Conservation (phyloP, 2,888 invertebrate species). For the Cosmorhoe ocellata region DNA sequence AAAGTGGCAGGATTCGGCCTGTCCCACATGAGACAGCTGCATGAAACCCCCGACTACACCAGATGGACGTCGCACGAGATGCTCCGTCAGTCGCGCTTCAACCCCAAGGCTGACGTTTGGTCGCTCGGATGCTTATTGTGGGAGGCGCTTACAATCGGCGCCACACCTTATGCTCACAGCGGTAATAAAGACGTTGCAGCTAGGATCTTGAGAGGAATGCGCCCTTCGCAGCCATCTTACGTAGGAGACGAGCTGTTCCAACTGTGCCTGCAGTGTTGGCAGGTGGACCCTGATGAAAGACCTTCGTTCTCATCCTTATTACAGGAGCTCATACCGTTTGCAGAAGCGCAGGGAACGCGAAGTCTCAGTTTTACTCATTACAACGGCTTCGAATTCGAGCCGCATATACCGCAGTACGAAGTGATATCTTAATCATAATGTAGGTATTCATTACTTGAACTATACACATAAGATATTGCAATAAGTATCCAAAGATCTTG, state of each 20-base stretch:
- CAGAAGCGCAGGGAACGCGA: constrained; percentile 58
- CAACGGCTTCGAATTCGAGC: constrained; percentile 73
- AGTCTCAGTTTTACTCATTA: constrained; percentile 74
- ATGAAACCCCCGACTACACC: constrained; percentile 87
- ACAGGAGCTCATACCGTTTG: constrained; percentile 63
- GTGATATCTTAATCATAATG: constrained; percentile 57
- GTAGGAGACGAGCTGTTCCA: constrained; percentile 91
- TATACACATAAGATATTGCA: constrained; percentile 12
- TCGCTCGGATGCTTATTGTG: constrained; percentile 91
- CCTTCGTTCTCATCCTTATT: constrained; percentile 86
- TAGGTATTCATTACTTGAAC: constrained; percentile 4
- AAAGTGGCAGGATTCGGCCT: constrained; percentile 91
- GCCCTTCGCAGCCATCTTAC: constrained; percentile 88
- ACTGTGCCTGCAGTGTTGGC: constrained; percentile 92
- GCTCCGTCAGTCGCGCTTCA: constrained; percentile 85
- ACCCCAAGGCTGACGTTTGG: constrained; percentile 91
- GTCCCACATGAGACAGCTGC: constrained; percentile 83
- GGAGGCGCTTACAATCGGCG: constrained; percentile 91
- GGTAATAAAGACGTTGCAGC: constrained; percentile 85
- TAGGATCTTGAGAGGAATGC: constrained; percentile 86
- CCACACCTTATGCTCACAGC: constrained; percentile 89
- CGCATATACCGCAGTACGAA: constrained; percentile 72
- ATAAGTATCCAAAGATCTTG: constrained; percentile 36
- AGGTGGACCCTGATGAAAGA: constrained; percentile 90
- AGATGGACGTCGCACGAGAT: constrained; percentile 92